Evolutionary conservation across 1,140 invertebrate genomes (phyloP), one percentile per base, ranked within the genome.

Genomic region (Apis florea): DNA sequence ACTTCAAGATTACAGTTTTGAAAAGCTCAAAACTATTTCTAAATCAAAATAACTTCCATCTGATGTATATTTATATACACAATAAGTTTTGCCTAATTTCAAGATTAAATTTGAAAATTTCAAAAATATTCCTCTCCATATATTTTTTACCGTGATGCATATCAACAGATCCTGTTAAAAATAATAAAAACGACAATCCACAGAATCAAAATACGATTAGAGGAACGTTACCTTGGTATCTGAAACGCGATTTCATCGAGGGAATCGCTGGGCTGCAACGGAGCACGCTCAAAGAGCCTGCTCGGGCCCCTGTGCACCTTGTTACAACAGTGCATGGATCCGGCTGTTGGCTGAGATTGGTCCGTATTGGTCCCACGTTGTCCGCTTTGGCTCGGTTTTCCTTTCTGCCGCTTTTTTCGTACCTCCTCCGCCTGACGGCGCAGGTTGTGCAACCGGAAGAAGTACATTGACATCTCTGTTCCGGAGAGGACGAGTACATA

Each of bases 371-470:
- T 92, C 83, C 86, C 90, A 82, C 88, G 91, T 87, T 93, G 91
- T 11, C 90, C 90, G 63, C 84, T 79, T 64, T 90, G 93, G 90
- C 90, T 90, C 92, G 91, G 87, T 90, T 92, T 93, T 73, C 90
- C 94, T 82, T 94, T 94, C 91, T 94, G 94, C 89, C 91, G 94
- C 92, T 95, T 95, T 89, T 94, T 95, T 82, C 94, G 94, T 89
- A 94, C 94, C 77, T 94, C 96, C 89, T 97, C 97, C 93, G 97
- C 96, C 90, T 96, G 96, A 61, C 97, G 95, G 91, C 96, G 97
- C 89, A 98, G 95, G 93, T 98, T 97, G 95, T 97, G 97, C 92
- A 98, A 95, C 77, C 97, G 97, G 94, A 98, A 98, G 96, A 98
- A 98, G 95, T 98, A 98, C 95, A 98, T 96, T 95, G 97, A 98